Evolutionary conservation across 2,797 vertebrate species (phyloP), one percentile per base, ranked within the genome.

Genomic region (Brachyrhaphis roseni): DNA sequence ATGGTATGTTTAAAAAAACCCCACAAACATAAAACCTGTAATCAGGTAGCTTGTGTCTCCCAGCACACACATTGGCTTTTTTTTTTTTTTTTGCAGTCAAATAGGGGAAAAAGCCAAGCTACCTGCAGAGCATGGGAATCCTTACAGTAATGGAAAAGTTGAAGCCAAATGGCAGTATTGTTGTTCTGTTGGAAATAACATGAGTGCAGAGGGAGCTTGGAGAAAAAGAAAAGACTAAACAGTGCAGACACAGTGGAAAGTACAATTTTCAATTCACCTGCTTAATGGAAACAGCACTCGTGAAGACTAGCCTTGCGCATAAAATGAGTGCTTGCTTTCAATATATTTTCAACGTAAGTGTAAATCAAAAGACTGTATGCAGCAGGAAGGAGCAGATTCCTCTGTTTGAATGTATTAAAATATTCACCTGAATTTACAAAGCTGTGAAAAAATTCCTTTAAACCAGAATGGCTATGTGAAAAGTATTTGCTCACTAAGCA

Each of bases 111-210:
- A 84, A 82, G 78, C 64, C 64, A 80, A 82, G 72, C 70, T 84
- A 86, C 86, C 80, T 75, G 82, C 80, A 78, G 86, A 85, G 86
- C 75, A 74, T 34, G 75, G 83, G 82, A 91, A 70, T 89, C 51
- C 68, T 90, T 45, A 62, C 43, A 82, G 73, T 80, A 85, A 90
- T 81, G 82, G 79, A 88, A 90, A 89, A 84, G 80, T 80, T 76
- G 55, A 84, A 76, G 51, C 70, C 86, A 80, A 87, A 80, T 59
- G 83, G 81, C 84, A 90, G 82, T 82, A 66, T 55, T 78, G 64
- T 73, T 82, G 78, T 82, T 88, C 51, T 81, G 78, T 64, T 85
- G 76, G 70, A 89, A 89, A 89, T 84, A 86, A 80, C 83, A 86
- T 47, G 55, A 82, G 68, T 71, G 53, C 77, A 70, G 72, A 78